Evolutionary conservation across 2,888 invertebrate species (phyloP), one percentile per base, ranked within the genome.

Genomic region (Heliconius charithonia): DNA sequence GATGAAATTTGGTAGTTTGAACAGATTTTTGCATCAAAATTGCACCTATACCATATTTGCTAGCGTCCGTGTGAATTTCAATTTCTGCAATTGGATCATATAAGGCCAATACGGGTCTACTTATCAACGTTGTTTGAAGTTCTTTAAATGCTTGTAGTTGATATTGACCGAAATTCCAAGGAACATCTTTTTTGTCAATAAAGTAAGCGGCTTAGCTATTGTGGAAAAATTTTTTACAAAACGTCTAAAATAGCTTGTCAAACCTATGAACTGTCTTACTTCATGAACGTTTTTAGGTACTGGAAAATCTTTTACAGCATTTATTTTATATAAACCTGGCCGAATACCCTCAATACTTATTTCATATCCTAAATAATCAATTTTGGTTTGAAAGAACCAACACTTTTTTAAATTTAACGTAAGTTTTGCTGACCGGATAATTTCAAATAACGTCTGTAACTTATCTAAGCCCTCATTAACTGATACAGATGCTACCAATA

Each of bases 1-100:
- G 32, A 32, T 9, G 32, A 32, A 32, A 32, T 9, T 32, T 32
- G 32, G 9, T 32, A 32, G 32, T 32, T 32, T 32, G 32, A 7
- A 32, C 1, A 32, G 32, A 32, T 32, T 56, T 56, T 16, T 56
- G 56, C 6, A 56, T 13, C 56, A 56, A 56, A 56, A 56, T 56
- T 19, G 56, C 56, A 22, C 56, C 56, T 19, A 16, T 29, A 63
- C 72, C 86, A 83, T 0, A 86, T 77, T 27, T 27, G 59, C 85
- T 85, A 2, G 84, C 84, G 29, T 85, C 85, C 0, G 85, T 85
- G 25, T 82, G 80, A 0, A 81, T n/a, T 45, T 82, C 82, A 16
- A 56, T n/a, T 16, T 76, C 63, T 3, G 45, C n/a, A 4, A 51
- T 10, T 27, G 81, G 82, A 12, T 81, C 65, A 62, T 82, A 86